Conservation (phyloP, 2,888 invertebrate genomes). For the Cephus runcator region DNA sequence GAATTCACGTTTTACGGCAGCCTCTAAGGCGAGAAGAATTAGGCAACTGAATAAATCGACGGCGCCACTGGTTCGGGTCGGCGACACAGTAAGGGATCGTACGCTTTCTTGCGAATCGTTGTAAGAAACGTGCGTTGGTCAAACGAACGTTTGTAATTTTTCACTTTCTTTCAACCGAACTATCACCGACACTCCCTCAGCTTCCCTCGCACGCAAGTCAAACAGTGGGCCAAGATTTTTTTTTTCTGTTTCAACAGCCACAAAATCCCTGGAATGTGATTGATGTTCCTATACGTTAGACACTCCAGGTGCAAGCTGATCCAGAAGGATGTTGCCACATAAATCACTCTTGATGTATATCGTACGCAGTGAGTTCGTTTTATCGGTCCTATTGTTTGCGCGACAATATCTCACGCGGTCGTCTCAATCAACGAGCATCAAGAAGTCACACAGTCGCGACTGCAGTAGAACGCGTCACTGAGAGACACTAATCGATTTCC, state of each 20-base stretch:
- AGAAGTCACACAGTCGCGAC: background rate
- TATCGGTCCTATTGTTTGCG: background rate
- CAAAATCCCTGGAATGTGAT: background rate
- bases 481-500: background rate
- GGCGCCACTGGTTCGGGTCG: background rate
- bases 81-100: background rate
- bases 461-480: background rate
- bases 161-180: background rate
- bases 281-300: background rate
- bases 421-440: background rate
- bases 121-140: background rate
- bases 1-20: background rate
- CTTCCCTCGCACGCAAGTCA: background rate
- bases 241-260: background rate
- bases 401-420: background rate
- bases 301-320: background rate
- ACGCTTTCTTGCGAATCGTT: background rate
- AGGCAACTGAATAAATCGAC: background rate
- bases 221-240: background rate
- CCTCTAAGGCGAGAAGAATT: background rate
- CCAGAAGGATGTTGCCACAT: background rate
- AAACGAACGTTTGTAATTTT: background rate
- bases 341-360: background rate
- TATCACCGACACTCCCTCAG: background rate
- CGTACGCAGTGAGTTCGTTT: background rate